Evolutionary conservation across 2,888 invertebrate species (phyloP).

Genomic region (Athetis lepigone): DNA sequence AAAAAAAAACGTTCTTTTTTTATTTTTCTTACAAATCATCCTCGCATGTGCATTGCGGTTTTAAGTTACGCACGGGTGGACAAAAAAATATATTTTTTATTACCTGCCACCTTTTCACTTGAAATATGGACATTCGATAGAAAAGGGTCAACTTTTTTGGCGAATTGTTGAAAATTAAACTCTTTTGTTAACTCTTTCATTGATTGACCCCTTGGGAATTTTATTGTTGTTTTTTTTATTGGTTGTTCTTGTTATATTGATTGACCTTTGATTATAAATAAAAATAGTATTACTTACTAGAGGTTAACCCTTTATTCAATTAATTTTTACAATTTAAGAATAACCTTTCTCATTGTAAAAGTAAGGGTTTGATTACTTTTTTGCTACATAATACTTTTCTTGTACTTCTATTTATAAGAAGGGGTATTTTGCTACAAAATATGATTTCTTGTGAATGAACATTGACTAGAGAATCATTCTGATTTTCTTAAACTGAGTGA

Average conservation of each 20-base stretch:
- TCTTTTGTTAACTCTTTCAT: constrained; percentile 78
- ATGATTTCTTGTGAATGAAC: neutral
- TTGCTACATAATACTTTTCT: neutral
- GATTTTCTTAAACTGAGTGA: no score
- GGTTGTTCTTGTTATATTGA: constrained; percentile 55
- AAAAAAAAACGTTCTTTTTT: constrained; percentile 68
- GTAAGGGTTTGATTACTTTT: no score
- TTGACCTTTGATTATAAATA: constrained; percentile 52
- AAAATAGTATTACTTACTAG: constrained; percentile 11
- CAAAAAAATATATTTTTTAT: constrained; percentile 74
- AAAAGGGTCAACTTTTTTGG: constrained; percentile 83
- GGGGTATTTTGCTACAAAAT: neutral
- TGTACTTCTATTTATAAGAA: neutral
- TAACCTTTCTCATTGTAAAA: no score
- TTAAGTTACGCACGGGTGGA: constrained; percentile 78
- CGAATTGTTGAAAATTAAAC: constrained; percentile 72
- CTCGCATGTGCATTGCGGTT: constrained; percentile 84
- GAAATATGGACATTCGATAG: constrained; percentile 82
- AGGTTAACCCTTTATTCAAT: constrained; percentile 16
- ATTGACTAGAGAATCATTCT: neutral
- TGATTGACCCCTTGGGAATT: constrained; percentile 67
- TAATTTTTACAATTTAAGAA: constrained; percentile 1
- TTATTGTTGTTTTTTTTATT: constrained; percentile 41
- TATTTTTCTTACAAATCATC: constrained; percentile 84
- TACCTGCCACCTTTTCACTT: constrained; percentile 75